Base-by-base conservation (phyloP, 2,797 vertebrate species). In the Anguilla obscura region DNA sequence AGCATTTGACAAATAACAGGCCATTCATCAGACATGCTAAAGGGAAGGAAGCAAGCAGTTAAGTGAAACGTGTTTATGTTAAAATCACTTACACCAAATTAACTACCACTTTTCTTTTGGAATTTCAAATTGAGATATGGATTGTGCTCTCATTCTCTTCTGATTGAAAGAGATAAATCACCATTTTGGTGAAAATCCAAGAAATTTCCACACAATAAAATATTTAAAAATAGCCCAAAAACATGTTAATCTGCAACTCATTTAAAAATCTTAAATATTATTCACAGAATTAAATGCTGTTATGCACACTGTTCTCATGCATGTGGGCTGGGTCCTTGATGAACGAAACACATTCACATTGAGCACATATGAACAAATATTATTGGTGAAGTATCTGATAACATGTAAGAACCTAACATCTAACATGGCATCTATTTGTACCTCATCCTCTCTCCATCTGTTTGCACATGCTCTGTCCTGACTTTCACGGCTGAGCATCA, bases 1-100 rank as follows among this genome's bases (percentile, higher is more conserved):
- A 90, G 86, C 83, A 88, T 87, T 89, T 90, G 91, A 92, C 89
- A 92, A 93, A 91, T 88, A 90, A 85, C 90, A 89, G 89, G 88
- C 85, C 90, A 89, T 91, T 91, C 90, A 90, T 91, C 86, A 91
- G 85, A 71, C 84, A 88, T 74, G 33, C 54, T 85, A 86, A 86
- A 86, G 87, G 87, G 87, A 90, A 92, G 87, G 89, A 92, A 89
- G 85, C 83, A 52, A 89, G 71, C 76, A 89, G 86, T 89, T 90
- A 87, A 88, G 84, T 90, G 85, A 87, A 91, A 83, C 84, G 74
- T 90, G 89, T 90, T 89, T 89, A 90, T 58, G 60, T 87, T 90
- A 80, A 91, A 88, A 91, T 89, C 86, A 87, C 89, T 92, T 92
- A 90, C 85, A 79, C 74, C 80, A 90, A 40, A 90, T 84, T 88